These are phyloP conservation scores for Leistus spinibarbis DNA, from an alignment of 2,888 invertebrate species.

Conservation along the genomic window DNA sequence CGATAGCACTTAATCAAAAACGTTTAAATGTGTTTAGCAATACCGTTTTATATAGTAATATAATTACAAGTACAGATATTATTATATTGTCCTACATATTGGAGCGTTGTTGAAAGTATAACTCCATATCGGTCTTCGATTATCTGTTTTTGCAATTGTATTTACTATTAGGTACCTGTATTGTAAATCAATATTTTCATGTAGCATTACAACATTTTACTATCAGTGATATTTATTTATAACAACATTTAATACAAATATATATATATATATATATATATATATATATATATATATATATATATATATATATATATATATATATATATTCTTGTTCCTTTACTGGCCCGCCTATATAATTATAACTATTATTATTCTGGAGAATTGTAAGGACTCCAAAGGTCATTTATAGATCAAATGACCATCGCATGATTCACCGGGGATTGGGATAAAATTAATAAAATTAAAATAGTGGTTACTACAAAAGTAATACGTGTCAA, in stretches of 20 bases:
- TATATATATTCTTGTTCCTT: too few species aligned
- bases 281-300: too few species aligned
- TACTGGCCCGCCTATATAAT: too few species aligned
- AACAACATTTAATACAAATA: too few species aligned
- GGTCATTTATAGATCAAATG: neutral
- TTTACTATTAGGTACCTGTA: neutral
- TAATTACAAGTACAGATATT: constrained; percentile 1
- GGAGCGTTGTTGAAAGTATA: neutral
- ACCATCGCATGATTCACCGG: neutral
- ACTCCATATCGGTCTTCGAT: neutral
- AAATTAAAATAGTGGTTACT: neutral
- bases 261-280: too few species aligned
- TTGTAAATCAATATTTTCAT: neutral
- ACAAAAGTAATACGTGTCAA: neutral
- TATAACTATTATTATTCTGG: neutral
- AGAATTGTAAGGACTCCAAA: neutral
- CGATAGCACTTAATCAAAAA: constrained; percentile 30
- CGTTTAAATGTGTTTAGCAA: constrained; percentile 31
- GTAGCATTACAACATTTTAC: too few species aligned
- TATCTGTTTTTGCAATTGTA: neutral
- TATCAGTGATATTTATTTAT: too few species aligned
- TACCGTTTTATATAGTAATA: constrained; percentile 29
- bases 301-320: too few species aligned
- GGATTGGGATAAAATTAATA: too few species aligned
- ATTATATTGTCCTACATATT: neutral